Percentiles rank a stretch among this genome's conserved stretches.
Evolutionary conservation across 2,113 vertebrate species (phyloP).

Genomic region (Circaetus cinerascens): DNA sequence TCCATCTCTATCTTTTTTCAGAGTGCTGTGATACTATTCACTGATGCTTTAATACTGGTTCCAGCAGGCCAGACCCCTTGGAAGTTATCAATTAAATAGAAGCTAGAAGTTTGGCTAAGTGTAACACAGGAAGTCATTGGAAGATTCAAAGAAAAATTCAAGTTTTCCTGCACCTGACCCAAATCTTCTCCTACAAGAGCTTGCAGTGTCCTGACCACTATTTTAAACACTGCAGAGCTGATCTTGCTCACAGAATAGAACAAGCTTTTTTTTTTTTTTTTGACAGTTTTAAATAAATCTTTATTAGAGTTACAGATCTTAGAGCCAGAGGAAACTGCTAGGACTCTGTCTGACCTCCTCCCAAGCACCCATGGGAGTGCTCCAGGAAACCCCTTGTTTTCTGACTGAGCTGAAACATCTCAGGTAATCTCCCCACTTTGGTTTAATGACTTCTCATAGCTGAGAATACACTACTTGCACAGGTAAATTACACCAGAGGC

Average conservation of each 20-base stretch:
- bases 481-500: neutral
- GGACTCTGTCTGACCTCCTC: neutral
- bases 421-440: neutral
- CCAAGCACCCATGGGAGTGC: neutral
- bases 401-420: neutral
- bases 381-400: neutral
- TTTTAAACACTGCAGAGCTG: neutral
- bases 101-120: neutral
- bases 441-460: neutral
- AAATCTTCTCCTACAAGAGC: neutral
- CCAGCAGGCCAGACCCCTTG: neutral
- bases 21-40: neutral
- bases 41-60: neutral
- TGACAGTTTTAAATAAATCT: neutral
- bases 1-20: neutral
- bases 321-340: neutral
- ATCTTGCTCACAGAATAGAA: neutral
- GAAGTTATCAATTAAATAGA: neutral
- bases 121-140: neutral
- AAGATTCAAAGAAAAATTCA: neutral
- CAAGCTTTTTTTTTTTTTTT: neutral
- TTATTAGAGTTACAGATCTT: neutral
- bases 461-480: neutral
- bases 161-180: neutral
- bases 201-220: neutral